Conservation (phyloP, 2,888 invertebrate species). For the Ferdinandea cuprea region DNA sequence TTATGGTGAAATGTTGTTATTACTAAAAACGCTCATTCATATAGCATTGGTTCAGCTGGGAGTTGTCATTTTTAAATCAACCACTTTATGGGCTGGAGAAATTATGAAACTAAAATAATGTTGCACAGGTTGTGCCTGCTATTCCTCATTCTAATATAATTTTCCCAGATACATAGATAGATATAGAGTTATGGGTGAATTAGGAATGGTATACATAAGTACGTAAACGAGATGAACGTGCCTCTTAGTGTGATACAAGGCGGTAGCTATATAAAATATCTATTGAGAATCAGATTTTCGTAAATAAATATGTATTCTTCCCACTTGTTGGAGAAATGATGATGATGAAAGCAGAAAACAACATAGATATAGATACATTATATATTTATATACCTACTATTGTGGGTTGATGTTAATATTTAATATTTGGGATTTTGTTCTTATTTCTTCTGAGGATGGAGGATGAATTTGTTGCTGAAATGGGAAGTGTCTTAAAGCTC, state of each 20-base stretch:
- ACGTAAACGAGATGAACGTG: neutral
- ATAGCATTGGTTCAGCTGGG: slow-evolving; percentile 22
- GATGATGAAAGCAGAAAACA: neutral
- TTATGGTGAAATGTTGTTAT: slow-evolving; percentile 22
- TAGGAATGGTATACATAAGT: too few species aligned
- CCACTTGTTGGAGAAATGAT: slow-evolving; percentile 1
- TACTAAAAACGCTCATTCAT: neutral
- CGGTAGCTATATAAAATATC: neutral
- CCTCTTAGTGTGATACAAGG: neutral
- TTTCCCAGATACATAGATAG: too few species aligned
- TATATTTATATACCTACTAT: too few species aligned
- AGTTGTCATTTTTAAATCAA: slow-evolving; percentile 11
- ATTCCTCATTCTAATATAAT: too few species aligned
- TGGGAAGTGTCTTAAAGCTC: neutral
- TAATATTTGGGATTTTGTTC: slow-evolving; percentile 10
- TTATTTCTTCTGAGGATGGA: neutral
- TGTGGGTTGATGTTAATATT: slow-evolving; percentile 33
- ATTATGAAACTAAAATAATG: neutral
- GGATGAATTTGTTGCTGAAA: neutral
- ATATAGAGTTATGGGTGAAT: too few species aligned
- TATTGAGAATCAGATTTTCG: neutral
- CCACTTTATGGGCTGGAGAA: neutral
- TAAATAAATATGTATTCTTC: slow-evolving; percentile 23
- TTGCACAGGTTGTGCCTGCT: too few species aligned
- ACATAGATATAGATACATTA: neutral